These are phyloP conservation scores for Pteruthius melanotis DNA, from an alignment of 2,113 vertebrate species.

Conservation along the genomic window DNA sequence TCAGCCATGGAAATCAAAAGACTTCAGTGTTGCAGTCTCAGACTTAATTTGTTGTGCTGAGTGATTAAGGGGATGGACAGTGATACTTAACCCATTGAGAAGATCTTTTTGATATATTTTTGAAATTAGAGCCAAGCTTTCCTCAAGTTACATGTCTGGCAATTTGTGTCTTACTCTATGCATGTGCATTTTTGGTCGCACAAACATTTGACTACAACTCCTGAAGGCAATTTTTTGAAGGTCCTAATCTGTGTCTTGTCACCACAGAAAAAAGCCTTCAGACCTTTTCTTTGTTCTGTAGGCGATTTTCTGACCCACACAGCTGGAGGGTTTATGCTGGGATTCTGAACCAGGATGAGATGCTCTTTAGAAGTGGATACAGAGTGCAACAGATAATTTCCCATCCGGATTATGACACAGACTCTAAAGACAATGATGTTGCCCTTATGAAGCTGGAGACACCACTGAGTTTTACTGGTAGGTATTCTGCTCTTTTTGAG, in stretches of 20 bases:
- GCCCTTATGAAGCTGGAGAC: slow-evolving; percentile 77
- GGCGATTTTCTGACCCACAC: neutral
- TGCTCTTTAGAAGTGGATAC: neutral
- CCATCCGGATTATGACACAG: slow-evolving; percentile 69
- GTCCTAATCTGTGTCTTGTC: neutral
- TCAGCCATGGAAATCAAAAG: slow-evolving; percentile 17
- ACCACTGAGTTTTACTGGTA: slow-evolving; percentile 59
- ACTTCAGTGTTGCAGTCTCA: slow-evolving; percentile 1
- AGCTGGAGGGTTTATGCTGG: slow-evolving; percentile 72
- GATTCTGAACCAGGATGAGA: slow-evolving; percentile 52
- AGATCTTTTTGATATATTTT: neutral
- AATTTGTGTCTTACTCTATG: neutral
- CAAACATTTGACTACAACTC: neutral
- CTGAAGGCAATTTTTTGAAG: neutral
- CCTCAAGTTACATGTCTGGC: neutral
- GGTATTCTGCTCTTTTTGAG: neutral
- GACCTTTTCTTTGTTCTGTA: neutral
- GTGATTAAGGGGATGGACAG: neutral
- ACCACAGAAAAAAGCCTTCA: neutral
- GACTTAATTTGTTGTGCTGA: slow-evolving; percentile 29
- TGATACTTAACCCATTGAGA: neutral
- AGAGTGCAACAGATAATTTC: slow-evolving; percentile 65
- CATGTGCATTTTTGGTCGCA: neutral
- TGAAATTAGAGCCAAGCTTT: neutral
- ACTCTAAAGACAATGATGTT: slow-evolving; percentile 75